phyloP scores from a whole-genome alignment of 2,888 invertebrate species.

The Loripinus fragilis region DNA sequence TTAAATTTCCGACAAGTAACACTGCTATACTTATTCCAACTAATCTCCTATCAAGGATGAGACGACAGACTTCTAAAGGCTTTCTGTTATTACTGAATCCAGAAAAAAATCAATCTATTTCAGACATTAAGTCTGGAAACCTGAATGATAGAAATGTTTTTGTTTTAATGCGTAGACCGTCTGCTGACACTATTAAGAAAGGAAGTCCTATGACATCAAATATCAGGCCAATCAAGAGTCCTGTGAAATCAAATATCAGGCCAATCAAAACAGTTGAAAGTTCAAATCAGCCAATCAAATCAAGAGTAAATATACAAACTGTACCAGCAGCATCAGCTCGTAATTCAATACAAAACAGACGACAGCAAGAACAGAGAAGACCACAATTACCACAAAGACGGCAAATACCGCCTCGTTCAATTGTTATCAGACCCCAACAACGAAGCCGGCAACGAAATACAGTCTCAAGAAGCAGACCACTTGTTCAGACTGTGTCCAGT shows the following conservation, averaged over 20 bases:
- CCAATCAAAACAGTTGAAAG: neutral
- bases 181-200: neutral
- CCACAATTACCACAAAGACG: neutral
- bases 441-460: neutral
- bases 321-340: neutral
- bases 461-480: neutral
- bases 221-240: neutral
- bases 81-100: neutral
- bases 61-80: neutral
- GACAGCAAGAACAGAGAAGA: neutral
- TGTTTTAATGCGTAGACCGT: neutral
- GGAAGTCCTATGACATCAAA: neutral
- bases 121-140: neutral
- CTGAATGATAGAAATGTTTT: conserved; percentile 6
- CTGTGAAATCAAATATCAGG: neutral
- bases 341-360: neutral
- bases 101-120: neutral
- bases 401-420: neutral
- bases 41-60: neutral
- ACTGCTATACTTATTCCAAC: conserved; percentile 6
- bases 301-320: neutral
- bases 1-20: neutral
- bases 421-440: neutral
- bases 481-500: neutral
- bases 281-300: neutral